A percentile compares a stretch with the other conserved stretches of the same genome.
Evolutionary conservation across 2,888 invertebrate genomes (phyloP).

Genomic region (Heliconius sara): DNA sequence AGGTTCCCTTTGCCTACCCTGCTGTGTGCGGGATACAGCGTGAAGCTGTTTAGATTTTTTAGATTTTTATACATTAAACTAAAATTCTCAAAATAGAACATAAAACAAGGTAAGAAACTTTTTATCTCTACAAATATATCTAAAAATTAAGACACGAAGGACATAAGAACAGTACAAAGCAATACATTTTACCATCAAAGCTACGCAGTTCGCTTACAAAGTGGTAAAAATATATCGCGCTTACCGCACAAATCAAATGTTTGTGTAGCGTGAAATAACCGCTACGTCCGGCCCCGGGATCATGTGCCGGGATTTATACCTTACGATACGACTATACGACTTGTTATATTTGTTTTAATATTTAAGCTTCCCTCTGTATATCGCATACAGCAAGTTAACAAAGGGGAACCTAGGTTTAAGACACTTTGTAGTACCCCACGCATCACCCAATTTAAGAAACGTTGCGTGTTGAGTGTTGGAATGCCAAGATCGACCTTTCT

Average conservation of each 20-base stretch:
- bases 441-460: too few species aligned
- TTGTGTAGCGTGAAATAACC: conserved; percentile 63
- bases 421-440: too few species aligned
- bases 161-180: neutral
- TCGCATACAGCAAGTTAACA: neutral
- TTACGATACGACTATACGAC: conserved; percentile 19
- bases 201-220: conserved; percentile 56
- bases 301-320: conserved; percentile 6
- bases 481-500: neutral
- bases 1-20: too few species aligned
- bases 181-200: conserved; percentile 43
- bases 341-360: neutral
- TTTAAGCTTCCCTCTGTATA: neutral
- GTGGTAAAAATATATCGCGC: conserved; percentile 55
- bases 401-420: neutral
- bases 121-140: neutral
- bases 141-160: neutral
- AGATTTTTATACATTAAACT: too few species aligned
- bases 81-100: too few species aligned
- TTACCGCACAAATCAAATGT: conserved; percentile 60
- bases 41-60: too few species aligned
- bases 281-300: conserved; percentile 44
- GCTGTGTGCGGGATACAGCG: too few species aligned
- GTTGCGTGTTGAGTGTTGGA: neutral
- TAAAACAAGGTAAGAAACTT: too few species aligned